A percentile compares a stretch with the other conserved stretches of the same genome.
Conservation (phyloP, 1,140 invertebrate species). For the Drosophila nigromelanica region DNA sequence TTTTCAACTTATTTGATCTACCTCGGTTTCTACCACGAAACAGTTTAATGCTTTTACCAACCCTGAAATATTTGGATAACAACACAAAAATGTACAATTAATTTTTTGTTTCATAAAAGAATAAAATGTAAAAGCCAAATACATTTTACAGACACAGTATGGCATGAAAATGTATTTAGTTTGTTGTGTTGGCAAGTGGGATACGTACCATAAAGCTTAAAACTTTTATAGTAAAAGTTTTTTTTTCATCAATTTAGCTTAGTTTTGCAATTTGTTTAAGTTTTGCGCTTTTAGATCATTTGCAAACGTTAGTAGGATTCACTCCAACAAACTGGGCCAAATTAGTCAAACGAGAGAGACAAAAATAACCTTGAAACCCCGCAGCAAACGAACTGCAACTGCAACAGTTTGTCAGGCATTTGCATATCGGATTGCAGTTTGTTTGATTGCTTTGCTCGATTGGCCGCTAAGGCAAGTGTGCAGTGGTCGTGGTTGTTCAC, state of each 20-base stretch:
- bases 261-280: conserved; percentile 52
- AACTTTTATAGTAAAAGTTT: background rate
- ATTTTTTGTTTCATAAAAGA: too few relatives aligned
- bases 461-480: conserved; percentile 30
- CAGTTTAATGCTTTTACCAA: too few relatives aligned
- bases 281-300: conserved; percentile 18
- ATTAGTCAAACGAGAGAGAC: conserved; percentile 8
- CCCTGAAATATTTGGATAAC: too few relatives aligned
- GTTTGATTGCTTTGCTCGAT: conserved; percentile 57
- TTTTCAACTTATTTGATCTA: too few relatives aligned
- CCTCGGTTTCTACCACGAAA: too few relatives aligned
- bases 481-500: conserved; percentile 1
- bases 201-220: background rate
- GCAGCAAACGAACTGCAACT: conserved; percentile 7
- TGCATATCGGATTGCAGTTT: conserved; percentile 70
- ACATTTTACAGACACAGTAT: background rate
- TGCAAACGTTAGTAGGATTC: background rate
- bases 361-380: conserved; percentile 62
- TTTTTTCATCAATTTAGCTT: conserved; percentile 32
- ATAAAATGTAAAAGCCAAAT: too few relatives aligned
- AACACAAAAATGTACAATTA: too few relatives aligned
- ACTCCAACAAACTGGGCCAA: background rate
- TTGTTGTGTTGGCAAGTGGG: background rate
- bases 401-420: conserved; percentile 70
- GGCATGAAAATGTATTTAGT: background rate